Evolutionary conservation across 2,113 vertebrate genomes (phyloP).

Genomic region (Oryzias woworae): DNA sequence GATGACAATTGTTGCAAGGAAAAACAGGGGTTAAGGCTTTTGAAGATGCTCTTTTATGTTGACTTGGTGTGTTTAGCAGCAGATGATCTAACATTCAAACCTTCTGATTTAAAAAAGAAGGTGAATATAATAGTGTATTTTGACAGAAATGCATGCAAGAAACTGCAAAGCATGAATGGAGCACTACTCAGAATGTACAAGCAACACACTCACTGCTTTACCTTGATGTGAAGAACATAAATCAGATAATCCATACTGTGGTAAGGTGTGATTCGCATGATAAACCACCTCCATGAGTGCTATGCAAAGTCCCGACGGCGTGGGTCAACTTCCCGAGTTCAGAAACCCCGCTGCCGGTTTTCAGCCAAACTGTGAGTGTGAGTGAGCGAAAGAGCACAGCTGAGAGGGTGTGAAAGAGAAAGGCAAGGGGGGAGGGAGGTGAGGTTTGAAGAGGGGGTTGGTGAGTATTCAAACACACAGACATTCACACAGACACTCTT

Average conservation of each 20-base stretch:
- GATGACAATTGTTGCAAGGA: not conserved
- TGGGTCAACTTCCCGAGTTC: slow-evolving; percentile 47
- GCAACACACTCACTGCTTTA: slow-evolving; percentile 45
- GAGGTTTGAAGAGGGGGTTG: slow-evolving; percentile 66
- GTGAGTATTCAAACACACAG: slow-evolving; percentile 25
- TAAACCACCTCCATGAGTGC: slow-evolving; percentile 70
- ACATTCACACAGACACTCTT: slow-evolving; percentile 50
- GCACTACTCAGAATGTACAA: not conserved
- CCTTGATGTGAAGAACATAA: slow-evolving; percentile 66
- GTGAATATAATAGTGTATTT: not conserved
- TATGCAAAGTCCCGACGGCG: slow-evolving; percentile 25
- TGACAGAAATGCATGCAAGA: slow-evolving; percentile 5
- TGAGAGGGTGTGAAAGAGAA: slow-evolving; percentile 73
- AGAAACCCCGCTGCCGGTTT: slow-evolving; percentile 48
- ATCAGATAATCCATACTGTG: slow-evolving; percentile 65
- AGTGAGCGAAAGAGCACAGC: slow-evolving; percentile 74
- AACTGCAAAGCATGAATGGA: not conserved
- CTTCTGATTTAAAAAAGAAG: slow-evolving; percentile 24
- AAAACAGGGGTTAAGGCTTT: no score
- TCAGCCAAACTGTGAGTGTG: slow-evolving; percentile 60
- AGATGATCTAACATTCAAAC: slow-evolving; percentile 32
- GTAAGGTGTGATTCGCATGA: slow-evolving; percentile 51
- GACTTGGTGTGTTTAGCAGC: slow-evolving; percentile 16
- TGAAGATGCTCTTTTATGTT: no score
- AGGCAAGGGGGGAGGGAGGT: slow-evolving; percentile 45